A percentile compares a stretch with the other conserved stretches of the same genome.
These are phyloP conservation scores for Synergus laeviventris DNA, from an alignment of 2,888 invertebrate genomes.

Conservation along the genomic window DNA sequence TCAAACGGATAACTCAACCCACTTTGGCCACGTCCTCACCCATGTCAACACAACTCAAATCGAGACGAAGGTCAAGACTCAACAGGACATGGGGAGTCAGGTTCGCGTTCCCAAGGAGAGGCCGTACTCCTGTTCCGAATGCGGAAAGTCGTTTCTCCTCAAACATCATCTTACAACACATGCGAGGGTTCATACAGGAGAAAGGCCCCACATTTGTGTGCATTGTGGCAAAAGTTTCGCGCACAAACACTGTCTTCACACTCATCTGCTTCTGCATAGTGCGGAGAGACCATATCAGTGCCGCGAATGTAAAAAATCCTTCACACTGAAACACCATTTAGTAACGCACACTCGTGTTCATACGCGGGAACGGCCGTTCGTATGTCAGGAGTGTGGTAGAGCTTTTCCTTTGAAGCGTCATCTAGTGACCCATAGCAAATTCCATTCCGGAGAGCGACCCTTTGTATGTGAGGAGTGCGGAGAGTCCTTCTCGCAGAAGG, in stretches of 20 bases:
- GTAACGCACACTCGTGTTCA: slow-evolving; percentile 88
- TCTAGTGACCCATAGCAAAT: slow-evolving; percentile 90
- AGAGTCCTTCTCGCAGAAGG: slow-evolving; percentile 94
- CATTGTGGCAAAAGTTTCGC: slow-evolving; percentile 90
- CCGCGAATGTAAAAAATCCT: slow-evolving; percentile 90
- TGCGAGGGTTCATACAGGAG: slow-evolving; percentile 88
- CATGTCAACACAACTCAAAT: slow-evolving; percentile 77
- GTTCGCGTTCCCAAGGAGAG: slow-evolving; percentile 82
- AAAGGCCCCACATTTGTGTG: slow-evolving; percentile 86
- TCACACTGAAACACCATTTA: slow-evolving; percentile 90
- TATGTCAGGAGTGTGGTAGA: slow-evolving; percentile 89
- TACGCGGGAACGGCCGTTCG: slow-evolving; percentile 88
- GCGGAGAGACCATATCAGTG: slow-evolving; percentile 90
- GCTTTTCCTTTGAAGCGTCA: slow-evolving; percentile 89
- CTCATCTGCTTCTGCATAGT: slow-evolving; percentile 88
- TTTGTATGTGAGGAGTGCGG: slow-evolving; percentile 93
- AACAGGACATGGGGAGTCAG: slow-evolving; percentile 79
- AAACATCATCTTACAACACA: slow-evolving; percentile 92
- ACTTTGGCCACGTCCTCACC: slow-evolving; percentile 72
- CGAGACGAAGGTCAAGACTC: slow-evolving; percentile 79
- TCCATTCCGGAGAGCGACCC: slow-evolving; percentile 90
- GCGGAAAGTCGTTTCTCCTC: slow-evolving; percentile 88
- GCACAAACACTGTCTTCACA: slow-evolving; percentile 89
- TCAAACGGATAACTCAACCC: slow-evolving; percentile 69
- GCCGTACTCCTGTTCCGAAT: slow-evolving; percentile 89